Evolutionary conservation across 2,797 vertebrate genomes (phyloP), one percentile per base, ranked within the genome.

Genomic region (Amblyraja radiata): DNA sequence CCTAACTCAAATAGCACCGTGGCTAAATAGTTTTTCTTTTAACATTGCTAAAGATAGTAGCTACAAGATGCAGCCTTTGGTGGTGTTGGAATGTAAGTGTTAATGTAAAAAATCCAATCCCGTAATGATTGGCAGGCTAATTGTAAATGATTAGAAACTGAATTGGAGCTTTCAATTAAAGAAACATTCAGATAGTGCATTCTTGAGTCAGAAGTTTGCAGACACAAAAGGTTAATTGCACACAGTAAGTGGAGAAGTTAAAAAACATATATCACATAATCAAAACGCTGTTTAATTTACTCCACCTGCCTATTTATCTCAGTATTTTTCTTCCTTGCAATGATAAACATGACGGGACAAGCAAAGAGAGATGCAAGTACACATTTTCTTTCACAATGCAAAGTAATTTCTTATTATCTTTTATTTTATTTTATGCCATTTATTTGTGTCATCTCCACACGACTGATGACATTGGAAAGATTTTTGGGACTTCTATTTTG

Each of bases 401-500:
- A 76, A 28, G 71, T 28, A 13, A 10, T 74, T 73, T 74, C 46
- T 8, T 90, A 71, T 68, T 18, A 28, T n/a, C 18, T 88, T n/a
- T 80, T 74, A 46, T 54, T 73, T 46, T 18, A 54, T 74, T 46
- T 54, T 54, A 54, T 92, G 90, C 23, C 73, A 46, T 91, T 92
- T 76, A 36, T 76, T 73, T 92, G 76, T 92, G 36, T 76, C 71
- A 92, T 76, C 68, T 73, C 36, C 71, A n/a, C 28, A 39, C 25
- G 39, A 92, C 71, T 76, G 0, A 11, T 36, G 54, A 39, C 76
- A 71, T 71, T 71, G 28, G 90, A 46, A 28, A 10, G 46, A 73
- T 92, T 71, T 76, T 46, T 76, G 71, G 90, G 71, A 92, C 68
- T 92, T 73, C 71, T 92, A 76, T 92, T 74, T 92, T 92, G 90